Evolutionary conservation across 2,888 invertebrate species (phyloP), one percentile per base, ranked within the genome.

Genomic region (Polydrusus tereticollis): DNA sequence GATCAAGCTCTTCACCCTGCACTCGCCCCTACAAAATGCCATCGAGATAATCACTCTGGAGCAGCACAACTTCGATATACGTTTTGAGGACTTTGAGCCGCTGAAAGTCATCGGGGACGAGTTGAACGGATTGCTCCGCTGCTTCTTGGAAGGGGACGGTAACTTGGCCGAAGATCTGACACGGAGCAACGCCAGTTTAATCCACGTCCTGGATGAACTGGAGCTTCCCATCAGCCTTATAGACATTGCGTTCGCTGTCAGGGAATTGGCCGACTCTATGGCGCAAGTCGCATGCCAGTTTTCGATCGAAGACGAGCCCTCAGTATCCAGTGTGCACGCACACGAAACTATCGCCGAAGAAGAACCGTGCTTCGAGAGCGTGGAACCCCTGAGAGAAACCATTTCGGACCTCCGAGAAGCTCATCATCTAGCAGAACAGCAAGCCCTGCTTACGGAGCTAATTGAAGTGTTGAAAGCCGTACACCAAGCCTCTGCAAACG

Each of bases 31-130:
- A 14, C 77, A 79, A 26, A 83, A 83, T 67, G 80, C 83, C 8
- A 78, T 84, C 18, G 85, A 85, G 76, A 82, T 85, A 14, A 75
- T 83, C 29, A 78, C 78, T 8, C 77, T 84, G 26, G 84, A 84
- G 75, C 79, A 80, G 64, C 78, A 75, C 57, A 84, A 83, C 72
- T 76, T 78, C 41, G 83, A 84, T 69, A 83, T 84, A 43, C 78
- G 74, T 64, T 26, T 58, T 8, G 70, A 74, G 8, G 75, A 75
- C 21, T 70, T 75, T 8, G 62, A 63, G 7, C 41, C 70, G 12
- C 36, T 75, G 21, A 69, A 67, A 55, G 5, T 26, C 0, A 60
- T 75, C 7, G 75, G 75, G 1, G 69, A 73, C 21, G 29, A 59
- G 12, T 23, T 67, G 1, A 12, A 14, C 12, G 0, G 1, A 6